Base-by-base conservation (phyloP, 2,888 invertebrate species). In the Sarcophaga caerulescens region DNA sequence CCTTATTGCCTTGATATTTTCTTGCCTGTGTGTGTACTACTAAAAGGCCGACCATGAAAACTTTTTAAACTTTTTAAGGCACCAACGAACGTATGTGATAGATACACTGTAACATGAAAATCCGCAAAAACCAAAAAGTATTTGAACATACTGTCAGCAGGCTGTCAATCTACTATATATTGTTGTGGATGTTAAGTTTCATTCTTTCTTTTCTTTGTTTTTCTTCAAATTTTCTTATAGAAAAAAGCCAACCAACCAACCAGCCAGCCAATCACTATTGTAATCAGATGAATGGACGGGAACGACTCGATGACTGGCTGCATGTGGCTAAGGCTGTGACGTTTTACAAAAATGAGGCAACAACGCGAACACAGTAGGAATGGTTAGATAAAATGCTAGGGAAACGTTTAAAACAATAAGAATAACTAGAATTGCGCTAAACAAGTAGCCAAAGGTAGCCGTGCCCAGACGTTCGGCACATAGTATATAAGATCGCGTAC, bases 391-490 rank as follows among this genome's bases (percentile, higher is more conserved):
- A 23, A 23, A 23, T 23, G 23, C 23, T 23, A 23, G 35, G 35
- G 6, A 35, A 35, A 35, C 35, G 35, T 35, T 52, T 52, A 62
- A 21, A 79, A 79, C 57, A 69, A 75, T 66, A 70, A 19, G 57
- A 76, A 65, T 71, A 70, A 60, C 57, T 84, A 74, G 74, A 44
- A 84, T 44, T 68, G 65, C n/a, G 65, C 70, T 63, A 65, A 79
- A 84, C 74, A 79, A 84, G 84, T 84, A 80, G 84, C 84, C 44
- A 75, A 73, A 82, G 71, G 77, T 82, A 84, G 84, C 70, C 69
- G 70, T 82, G 71, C 82, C 77, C 52, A 77, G 60, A 59, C 70
- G 79, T 45, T 19, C 45, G 70, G 21, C 71, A 82, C 25, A 70
- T 76, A 70, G n/a, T 70, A 59, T 69, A 69, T 57, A 71, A 70